Base-by-base conservation (phyloP, 2,797 vertebrate genomes). In the Ptychadena robeensis region DNA sequence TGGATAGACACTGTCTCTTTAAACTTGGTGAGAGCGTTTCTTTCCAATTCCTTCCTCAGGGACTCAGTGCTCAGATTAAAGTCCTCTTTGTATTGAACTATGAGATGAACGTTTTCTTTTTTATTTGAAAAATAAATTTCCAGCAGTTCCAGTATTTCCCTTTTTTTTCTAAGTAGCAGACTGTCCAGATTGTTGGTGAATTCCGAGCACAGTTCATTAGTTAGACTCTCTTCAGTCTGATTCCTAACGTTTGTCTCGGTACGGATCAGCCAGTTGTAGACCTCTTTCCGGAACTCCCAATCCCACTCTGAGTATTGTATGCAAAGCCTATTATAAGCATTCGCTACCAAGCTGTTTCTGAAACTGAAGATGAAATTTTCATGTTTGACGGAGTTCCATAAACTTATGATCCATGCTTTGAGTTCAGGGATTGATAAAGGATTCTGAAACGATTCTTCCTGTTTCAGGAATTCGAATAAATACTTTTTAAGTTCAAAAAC, bases 401-500 rank as follows among this genome's bases (percentile, higher is more conserved):
- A 86, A 59, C 87, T 85, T 75, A 77, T 83, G 78, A 96, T 87
- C 73, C 88, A 90, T 80, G 86, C 87, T n/a, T 93, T 89, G 75
- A 96, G 92, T 82, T 93, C 92, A 37, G 90, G 80, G 10, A 95
- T 86, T 78, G 18, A 22, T 22, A 9, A 57, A 22, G 53, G 12
- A 5, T 88, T 85, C 34, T 85, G 89, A 69, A 89, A 78, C 72
- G 86, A 59, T 18, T 89, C 89, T 12, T 86, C 78, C 3, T 88
- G 90, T 73, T 90, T 90, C 82, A 96, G 87, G 27, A 91, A 88
- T 18, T 81, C 87, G 35, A 96, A 88, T 25, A 96, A 70, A 12
- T 87, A 92, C 80, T 90, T 85, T 96, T 96, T n/a, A 95, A n/a
- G 71, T 2, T 91, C 89, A n/a, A 94, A 89, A 61, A 95, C 83